A percentile compares a stretch with the other conserved stretches of the same genome.
Conservation (phyloP, 2,113 vertebrate species). For the Epinephelus moara region DNA sequence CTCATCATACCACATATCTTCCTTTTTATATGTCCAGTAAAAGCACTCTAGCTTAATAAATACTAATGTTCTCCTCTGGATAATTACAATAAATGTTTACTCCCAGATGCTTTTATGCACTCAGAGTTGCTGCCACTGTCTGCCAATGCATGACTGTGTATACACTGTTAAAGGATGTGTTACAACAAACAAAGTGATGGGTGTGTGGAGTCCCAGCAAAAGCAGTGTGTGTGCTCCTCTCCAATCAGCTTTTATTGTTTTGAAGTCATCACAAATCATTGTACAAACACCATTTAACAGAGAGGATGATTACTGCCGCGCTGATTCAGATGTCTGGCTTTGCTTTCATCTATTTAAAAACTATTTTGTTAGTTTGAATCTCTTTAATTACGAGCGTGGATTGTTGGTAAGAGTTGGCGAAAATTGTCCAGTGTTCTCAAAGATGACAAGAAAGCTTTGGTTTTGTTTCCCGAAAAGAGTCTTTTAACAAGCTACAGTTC, state of each 20-base stretch:
- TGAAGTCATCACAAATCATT: slow-evolving; percentile 47
- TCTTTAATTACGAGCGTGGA: slow-evolving; percentile 30
- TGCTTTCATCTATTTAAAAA: slow-evolving; percentile 39
- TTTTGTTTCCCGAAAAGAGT: slow-evolving; percentile 18
- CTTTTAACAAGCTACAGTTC: slow-evolving; percentile 36
- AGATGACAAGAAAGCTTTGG: slow-evolving; percentile 30
- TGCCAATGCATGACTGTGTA: slow-evolving; percentile 45
- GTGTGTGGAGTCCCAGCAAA: slow-evolving; percentile 8
- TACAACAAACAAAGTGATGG: slow-evolving; percentile 24
- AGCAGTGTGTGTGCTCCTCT: slow-evolving; percentile 3
- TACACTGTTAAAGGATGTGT: slow-evolving; percentile 42
- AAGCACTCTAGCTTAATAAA: slow-evolving; percentile 68
- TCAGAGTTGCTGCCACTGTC: slow-evolving; percentile 50
- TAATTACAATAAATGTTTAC: slow-evolving; percentile 68
- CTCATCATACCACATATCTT: slow-evolving; percentile 30
- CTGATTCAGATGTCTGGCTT: slow-evolving; percentile 29
- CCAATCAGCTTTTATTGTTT: slow-evolving; percentile 42
- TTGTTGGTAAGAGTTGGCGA: neutral
- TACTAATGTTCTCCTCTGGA: slow-evolving; percentile 58
- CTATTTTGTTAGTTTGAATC: neutral
- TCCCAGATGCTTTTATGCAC: slow-evolving; percentile 60
- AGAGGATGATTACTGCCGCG: neutral
- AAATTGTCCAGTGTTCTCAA: slow-evolving; percentile 2
- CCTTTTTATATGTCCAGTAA: slow-evolving; percentile 55
- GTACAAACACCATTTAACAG: slow-evolving; percentile 29